Conservation (phyloP, 2,797 vertebrate species). For the Tauraco hartlaubi region DNA sequence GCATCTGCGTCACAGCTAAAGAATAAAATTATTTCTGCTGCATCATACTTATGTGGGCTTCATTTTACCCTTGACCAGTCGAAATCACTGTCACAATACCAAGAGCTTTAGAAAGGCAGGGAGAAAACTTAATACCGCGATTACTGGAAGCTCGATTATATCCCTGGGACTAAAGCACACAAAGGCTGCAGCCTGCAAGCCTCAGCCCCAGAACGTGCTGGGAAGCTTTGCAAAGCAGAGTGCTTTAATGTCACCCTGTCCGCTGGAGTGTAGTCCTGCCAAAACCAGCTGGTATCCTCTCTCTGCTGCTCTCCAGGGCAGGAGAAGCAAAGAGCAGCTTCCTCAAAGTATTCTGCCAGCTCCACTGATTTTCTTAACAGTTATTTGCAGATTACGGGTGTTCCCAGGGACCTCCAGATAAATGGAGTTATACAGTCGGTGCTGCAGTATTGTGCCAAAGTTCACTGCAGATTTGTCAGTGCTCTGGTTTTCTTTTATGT, state of each 20-base stretch:
- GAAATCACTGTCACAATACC: constrained; percentile 33
- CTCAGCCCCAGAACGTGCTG: constrained; percentile 44
- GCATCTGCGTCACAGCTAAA: background rate
- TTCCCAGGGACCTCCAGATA: constrained; percentile 43
- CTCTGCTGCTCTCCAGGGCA: constrained; percentile 7
- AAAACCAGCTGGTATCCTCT: constrained; percentile 30
- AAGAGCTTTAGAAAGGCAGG: constrained; percentile 48
- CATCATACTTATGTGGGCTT: constrained; percentile 31
- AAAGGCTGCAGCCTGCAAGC: constrained; percentile 43
- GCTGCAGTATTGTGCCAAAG: constrained; percentile 36
- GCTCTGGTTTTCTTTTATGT: constrained; percentile 17
- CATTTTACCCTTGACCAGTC: constrained; percentile 25
- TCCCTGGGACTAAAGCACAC: constrained; percentile 26
- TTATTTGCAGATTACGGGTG: constrained; percentile 52
- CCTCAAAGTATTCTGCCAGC: constrained; percentile 6
- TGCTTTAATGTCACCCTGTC: constrained; percentile 57
- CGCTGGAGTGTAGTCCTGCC: constrained; percentile 17
- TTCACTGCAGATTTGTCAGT: constrained; percentile 25
- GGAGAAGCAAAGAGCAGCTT: background rate
- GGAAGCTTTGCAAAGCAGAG: constrained; percentile 55
- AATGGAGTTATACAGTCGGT: background rate
- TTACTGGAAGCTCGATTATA: constrained; percentile 46
- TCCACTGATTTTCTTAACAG: constrained; percentile 19
- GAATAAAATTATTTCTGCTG: constrained; percentile 36
- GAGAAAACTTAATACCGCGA: constrained; percentile 16